Base-by-base conservation (phyloP, 2,113 vertebrate genomes). In the Psittacus erithacus region DNA sequence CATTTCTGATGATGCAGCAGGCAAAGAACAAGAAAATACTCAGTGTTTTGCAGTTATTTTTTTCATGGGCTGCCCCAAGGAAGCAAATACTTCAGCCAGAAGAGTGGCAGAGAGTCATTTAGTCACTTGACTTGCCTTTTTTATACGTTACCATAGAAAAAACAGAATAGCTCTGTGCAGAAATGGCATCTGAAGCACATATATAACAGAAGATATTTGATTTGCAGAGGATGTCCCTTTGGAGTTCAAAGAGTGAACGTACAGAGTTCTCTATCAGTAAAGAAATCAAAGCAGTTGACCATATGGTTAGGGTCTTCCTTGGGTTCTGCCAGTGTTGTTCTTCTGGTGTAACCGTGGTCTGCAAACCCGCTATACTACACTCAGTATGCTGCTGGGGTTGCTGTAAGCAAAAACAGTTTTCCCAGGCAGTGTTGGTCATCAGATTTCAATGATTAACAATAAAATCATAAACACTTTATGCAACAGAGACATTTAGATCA, bases 1-100 rank as follows among this genome's bases (percentile, higher is more conserved):
- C 62, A 65, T 80, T 94, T 92, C 91, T 88, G 92, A 65, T 93
- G 86, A 90, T 59, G 29, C 19, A 82, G 33, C 85, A 80, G 64
- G 31, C 38, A 92, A 93, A 67, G 70, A 84, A 57, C 29, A 64
- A 81, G 64, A 63, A 80, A 28, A 43, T 93, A 82, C 10, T 1
- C 6, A 22, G 41, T 67, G 35, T 59, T 70, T n/a, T 60, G 88
- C 63, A 81, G 10, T 46, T 65, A 24, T 29, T 60, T 90, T 85
- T 55, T 74, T 75, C 55, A 86, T 46, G 7, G 41, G 11, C n/a
- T 67, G 29, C 77, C 64, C 71, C 1, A 5, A 90, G 55, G 28
- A 80, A 95, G 89, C 11, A 94, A 88, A 65, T 50, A 79, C 55
- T 6, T 6, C 47, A 71, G 53, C 82, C 67, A 68, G 73, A 96